A percentile compares a stretch with the other conserved stretches of the same genome.
Evolutionary conservation across 2,113 vertebrate genomes (phyloP).

Genomic region (Pygoscelis adeliae): DNA sequence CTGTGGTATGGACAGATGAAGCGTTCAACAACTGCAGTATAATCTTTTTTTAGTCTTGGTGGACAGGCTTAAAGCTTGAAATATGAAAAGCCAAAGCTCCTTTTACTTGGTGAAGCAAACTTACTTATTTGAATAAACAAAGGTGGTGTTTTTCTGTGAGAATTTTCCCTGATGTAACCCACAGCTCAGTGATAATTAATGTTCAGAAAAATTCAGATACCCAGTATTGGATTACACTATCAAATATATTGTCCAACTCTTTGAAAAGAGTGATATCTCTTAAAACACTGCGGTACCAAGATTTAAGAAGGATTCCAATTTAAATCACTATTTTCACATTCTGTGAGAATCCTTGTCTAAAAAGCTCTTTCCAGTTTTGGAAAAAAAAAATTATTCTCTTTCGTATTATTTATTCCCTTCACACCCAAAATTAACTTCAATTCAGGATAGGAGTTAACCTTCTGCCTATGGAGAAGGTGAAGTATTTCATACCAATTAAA

Average conservation of each 20-base stretch:
- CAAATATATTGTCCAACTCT: neutral
- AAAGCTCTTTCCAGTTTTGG: neutral
- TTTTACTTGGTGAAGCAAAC: neutral
- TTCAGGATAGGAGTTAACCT: neutral
- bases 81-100: neutral
- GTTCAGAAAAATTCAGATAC: neutral
- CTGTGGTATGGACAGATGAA: neutral
- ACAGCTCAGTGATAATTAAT: conserved; percentile 21
- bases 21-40: neutral
- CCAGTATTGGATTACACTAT: neutral
- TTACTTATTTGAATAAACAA: neutral
- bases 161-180: neutral
- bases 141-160: neutral
- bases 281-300: neutral
- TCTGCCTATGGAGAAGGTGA: neutral
- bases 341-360: neutral
- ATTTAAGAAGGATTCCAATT: neutral
- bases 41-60: neutral
- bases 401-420: neutral
- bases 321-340: neutral
- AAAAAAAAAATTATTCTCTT: neutral
- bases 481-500: neutral
- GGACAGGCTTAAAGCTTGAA: neutral
- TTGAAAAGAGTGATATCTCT: neutral
- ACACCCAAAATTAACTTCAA: neutral